Evolutionary conservation across 2,797 vertebrate genomes (phyloP).

Genomic region (Hemitrygon akajei): DNA sequence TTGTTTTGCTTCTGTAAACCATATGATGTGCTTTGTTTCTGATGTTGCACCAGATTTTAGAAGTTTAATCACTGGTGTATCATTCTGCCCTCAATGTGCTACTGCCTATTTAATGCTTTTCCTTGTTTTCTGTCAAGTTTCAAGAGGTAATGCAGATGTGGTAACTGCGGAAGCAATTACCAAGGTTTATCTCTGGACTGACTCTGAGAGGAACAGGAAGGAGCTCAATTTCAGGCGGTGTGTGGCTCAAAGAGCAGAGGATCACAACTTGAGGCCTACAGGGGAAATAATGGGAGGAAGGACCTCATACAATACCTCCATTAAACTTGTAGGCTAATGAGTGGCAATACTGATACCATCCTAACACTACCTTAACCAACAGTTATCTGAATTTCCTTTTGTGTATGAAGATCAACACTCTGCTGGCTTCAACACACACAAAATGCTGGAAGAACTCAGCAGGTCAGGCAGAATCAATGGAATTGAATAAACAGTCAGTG

Average conservation of each 20-base stretch:
- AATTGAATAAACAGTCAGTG: too few species aligned
- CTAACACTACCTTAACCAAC: neutral
- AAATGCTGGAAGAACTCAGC: too few species aligned
- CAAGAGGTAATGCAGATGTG: constrained; percentile 22
- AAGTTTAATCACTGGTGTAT: constrained; percentile 11
- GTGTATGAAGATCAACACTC: neutral
- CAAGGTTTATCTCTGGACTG: neutral
- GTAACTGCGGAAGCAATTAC: constrained; percentile 30
- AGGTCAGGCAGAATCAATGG: too few species aligned
- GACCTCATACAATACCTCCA: constrained; percentile 2
- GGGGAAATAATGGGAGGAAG: constrained; percentile 23
- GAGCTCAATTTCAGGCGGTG: neutral
- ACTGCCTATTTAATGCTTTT: neutral
- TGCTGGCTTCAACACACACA: too few species aligned
- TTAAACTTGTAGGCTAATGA: constrained; percentile 15
- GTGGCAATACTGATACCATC: neutral
- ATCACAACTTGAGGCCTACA: neutral
- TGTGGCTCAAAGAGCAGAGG: constrained; percentile 27
- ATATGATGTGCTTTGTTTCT: constrained; percentile 21
- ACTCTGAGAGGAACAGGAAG: constrained; percentile 24
- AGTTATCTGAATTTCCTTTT: neutral
- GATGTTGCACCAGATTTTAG: neutral
- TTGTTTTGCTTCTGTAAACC: constrained; percentile 21
- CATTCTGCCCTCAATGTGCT: constrained; percentile 12
- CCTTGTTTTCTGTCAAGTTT: neutral